Base-by-base conservation (phyloP, 1,140 invertebrate species). In the Anastrepha ludens region DNA sequence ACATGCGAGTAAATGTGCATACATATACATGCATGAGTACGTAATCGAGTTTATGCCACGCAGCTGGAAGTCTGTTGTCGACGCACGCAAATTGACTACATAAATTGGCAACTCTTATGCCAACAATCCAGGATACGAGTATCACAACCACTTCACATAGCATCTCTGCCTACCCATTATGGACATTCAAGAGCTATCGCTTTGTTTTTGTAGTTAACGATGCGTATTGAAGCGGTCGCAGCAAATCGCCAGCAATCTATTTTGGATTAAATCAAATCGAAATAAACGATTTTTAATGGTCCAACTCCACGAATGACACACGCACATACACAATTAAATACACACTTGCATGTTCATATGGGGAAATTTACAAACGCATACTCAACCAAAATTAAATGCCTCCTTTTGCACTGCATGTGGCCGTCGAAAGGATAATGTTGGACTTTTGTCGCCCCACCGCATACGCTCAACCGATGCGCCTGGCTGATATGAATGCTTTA, bases 231-330 rank as follows among this genome's bases (percentile, higher is more conserved):
- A 81, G 74, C 74, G 74, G 47, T 81, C 74, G 47, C 74, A 86
- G 85, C 85, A 86, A 86, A 86, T 86, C 85, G 47, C 55, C 58
- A 47, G 58, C 58, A 67, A 91, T 91, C 90, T 90, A 92, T 92
- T 91, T 89, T 91, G 91, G 91, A 92, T 92, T 92, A 92, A 92
- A 92, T 92, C 91, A 92, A 92, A 91, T 92, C 91, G 91, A 92
- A 92, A 92, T 92, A 92, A 92, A 92, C 91, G 91, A 92, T 92
- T 92, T 92, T 92, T 92, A 92, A 92, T 92, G 91, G 91, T 41
- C 85, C 87, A 86, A 55, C 59, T 50, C 59, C 15, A 17, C 29
- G 47, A 6, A 6, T 7, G 64, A 59, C 74, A 50, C 50, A 87
- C 74, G 11, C 0, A 85, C 44, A 70, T n/a, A 4, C 60, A 58